Evolutionary conservation across 2,797 vertebrate species (phyloP), one percentile per base, ranked within the genome.

Genomic region (Hippocampus kuda): DNA sequence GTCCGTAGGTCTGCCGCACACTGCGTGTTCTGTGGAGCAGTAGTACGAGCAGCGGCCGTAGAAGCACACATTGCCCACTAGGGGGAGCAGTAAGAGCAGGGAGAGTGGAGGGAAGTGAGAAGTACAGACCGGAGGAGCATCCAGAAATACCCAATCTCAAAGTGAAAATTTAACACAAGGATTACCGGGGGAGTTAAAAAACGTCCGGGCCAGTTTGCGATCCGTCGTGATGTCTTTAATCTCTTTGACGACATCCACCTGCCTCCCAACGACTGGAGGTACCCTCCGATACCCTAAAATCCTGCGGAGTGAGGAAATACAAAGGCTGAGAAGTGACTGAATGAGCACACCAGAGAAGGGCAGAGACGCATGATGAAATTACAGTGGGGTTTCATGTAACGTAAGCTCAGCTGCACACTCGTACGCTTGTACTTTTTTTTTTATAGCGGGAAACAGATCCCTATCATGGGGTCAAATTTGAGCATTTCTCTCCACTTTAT

Each of bases 1-100:
- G 66, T 0, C 48, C 68, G 79, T 81, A 0, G 93, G 94, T 12
- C 83, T 89, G 2, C 94, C 94, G 0, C 94, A 95, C 71, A 94
- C 82, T 0, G 94, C 93, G 0, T 96, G 93, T 74, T 95, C 94
- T 0, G 93, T 93, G 16, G 92, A 92, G 75, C 94, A 96, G 85
- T 95, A 95, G 82, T 95, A 95, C 26, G 92, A 92, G 68, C 94
- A 96, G 77, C 88, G 89, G 7, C 94, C 94, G 0, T 92, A 94
- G 90, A 95, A 95, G 81, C 94, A 96, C 48, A 89, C 4, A 0
- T 91, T 94, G 2, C 92, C 93, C 80, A 90, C 94, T 95, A 76
- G 83, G 77, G 70, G 77, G 87, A 78, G 76, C 65, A 73, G 81
- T 70, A 83, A 68, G 68, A 66, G 30, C 67, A 72, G 64, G 16